Percentiles rank a stretch among this genome's conserved stretches.
These are phyloP conservation scores for Gadus chalcogrammus DNA, from an alignment of 2,113 vertebrate species.

Conservation along the genomic window DNA sequence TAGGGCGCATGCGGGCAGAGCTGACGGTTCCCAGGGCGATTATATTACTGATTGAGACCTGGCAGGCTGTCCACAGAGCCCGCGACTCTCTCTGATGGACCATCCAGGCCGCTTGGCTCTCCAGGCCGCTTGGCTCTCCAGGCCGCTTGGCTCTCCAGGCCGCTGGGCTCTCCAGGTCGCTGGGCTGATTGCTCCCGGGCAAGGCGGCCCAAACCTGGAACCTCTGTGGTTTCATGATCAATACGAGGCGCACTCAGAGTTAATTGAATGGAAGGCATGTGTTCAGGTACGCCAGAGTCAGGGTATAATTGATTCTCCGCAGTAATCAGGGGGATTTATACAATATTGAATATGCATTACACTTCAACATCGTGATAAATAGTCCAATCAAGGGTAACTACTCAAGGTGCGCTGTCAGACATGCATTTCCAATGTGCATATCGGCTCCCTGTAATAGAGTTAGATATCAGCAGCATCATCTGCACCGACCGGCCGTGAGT, in stretches of 20 bases:
- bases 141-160: background rate
- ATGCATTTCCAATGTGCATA: too few relatives aligned
- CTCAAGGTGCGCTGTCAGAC: too few relatives aligned
- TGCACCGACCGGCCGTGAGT: too few relatives aligned
- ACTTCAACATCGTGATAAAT: too few relatives aligned
- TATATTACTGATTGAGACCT: conserved; percentile 24
- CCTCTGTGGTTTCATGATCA: conserved; percentile 2
- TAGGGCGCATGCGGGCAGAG: conserved; percentile 22
- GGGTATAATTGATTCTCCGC: background rate
- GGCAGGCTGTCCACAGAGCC: conserved; percentile 4
- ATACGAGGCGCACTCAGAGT: background rate
- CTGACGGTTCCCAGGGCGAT: conserved; percentile 36
- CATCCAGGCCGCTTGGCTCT: too few relatives aligned
- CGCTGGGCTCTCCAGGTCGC: background rate
- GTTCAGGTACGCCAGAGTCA: background rate
- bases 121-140: background rate
- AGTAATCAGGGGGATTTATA: too few relatives aligned
- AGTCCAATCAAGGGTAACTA: too few relatives aligned
- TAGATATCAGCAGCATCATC: too few relatives aligned
- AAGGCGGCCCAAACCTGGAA: background rate
- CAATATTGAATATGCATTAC: too few relatives aligned
- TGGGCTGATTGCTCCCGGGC: background rate
- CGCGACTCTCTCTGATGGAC: conserved; percentile 1
- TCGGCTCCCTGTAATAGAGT: too few relatives aligned
- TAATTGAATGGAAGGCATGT: too few relatives aligned